Evolutionary conservation across 2,113 vertebrate genomes (phyloP), one percentile per base, ranked within the genome.

Genomic region (Cisticola juncidis): DNA sequence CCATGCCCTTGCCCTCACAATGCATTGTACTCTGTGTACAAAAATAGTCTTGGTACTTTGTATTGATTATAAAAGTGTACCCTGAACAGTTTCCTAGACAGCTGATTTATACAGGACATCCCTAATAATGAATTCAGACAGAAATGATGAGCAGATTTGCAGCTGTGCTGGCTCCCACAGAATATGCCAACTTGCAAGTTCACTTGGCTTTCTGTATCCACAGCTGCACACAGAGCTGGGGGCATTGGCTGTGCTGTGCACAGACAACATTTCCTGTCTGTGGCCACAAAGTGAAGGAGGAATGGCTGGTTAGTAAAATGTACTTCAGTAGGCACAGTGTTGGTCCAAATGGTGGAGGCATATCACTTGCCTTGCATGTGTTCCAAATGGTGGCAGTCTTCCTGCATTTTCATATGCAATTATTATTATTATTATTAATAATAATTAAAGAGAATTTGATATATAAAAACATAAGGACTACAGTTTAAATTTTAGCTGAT

Each of bases 321-420:
- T 24, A 12, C 33, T 44, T 85, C 20, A 45, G 53, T 0, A 82
- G 66, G 16, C 17, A 45, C 12, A 9, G 14, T 56, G 47, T 35
- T 71, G 76, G 35, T 85, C 47, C n/a, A 62, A 44, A 50, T 20
- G 48, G 19, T 3, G 9, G 50, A 77, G 35, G 15, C 26, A 2
- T 40, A 26, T 36, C 4, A 9, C 20, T 23, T 1, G 0, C 25
- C 20, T 29, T 45, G 25, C n/a, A 26, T 3, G 3, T 14, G 11
- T 54, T 86, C 36, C 29, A 45, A 83, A 65, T 17, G 25, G 36
- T 9, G 5, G 42, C 68, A 53, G 1, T 19, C 23, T 53, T 80
- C 20, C 33, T 53, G 5, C 51, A 17, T 38, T 79, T 44, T 58
- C 22, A 42, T 40, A 28, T 57, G 21, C 21, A n/a, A 54, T 50